Evolutionary conservation across 2,113 vertebrate species (phyloP), one percentile per base, ranked within the genome.

Genomic region (Triplophysa siluroides): DNA sequence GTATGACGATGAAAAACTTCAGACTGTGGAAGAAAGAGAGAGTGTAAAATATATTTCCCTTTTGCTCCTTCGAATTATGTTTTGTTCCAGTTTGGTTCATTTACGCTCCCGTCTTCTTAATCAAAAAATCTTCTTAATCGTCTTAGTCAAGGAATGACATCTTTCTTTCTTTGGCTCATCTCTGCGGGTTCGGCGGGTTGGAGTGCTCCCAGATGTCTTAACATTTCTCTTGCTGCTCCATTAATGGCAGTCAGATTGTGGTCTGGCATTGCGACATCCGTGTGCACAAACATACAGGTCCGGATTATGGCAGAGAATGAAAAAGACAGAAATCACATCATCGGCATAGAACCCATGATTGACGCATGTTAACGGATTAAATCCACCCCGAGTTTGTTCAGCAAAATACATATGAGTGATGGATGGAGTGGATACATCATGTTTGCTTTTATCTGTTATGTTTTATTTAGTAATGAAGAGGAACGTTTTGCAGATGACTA

Each of bases 221-320:
- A n/a, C 8, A 50, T 81, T 82, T 80, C 43, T 80, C 23, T 73
- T 78, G 69, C 76, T 66, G 23, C 63, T 81, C 69, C 52, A 69
- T 74, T 78, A 80, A 79, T 79, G 33, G 24, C 16, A 11, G 54
- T 83, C 74, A 66, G 72, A 79, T 74, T 81, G 71, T 24, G 80
- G 24, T 60, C 29, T 62, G 63, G 33, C 62, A 71, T 63, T 68
- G 50, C 72, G 68, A 56, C 78, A 78, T 75, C 69, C 65, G 73
- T 54, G 70, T 41, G 21, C 76, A 43, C 38, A 43, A 75, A 61
- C 11, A 19, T 38, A 79, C 62, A 60, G 58, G 43, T 38, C 70
- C 21, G 63, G 24, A 47, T 11, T 24, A 58, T 52, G 63, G 50
- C 77, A 54, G 24, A 72, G 56, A 13, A 23, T 52, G 43, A 69